Percentiles rank a stretch among this genome's conserved stretches.
Evolutionary conservation across 2,113 vertebrate genomes (phyloP).

Genomic region (Oenanthe melanoleuca): DNA sequence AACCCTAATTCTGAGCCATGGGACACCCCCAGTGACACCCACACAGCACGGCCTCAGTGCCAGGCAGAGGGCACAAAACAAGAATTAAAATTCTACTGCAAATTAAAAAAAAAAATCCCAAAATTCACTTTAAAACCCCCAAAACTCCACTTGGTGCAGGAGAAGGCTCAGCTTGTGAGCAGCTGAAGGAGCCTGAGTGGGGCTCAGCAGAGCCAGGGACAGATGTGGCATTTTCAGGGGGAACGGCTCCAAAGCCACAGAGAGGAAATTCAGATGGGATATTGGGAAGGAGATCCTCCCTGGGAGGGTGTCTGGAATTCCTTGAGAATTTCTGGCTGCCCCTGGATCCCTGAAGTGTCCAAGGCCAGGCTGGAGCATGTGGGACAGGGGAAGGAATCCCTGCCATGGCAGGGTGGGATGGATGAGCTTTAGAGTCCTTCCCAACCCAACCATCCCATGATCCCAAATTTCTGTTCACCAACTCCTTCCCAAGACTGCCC

Average conservation of each 20-base stretch:
- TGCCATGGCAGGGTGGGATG: neutral
- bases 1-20: too few species aligned
- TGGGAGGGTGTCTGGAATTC: neutral
- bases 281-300: neutral
- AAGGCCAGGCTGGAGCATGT: neutral
- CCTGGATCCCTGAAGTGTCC: neutral
- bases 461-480: neutral
- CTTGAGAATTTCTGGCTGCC: neutral
- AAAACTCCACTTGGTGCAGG: neutral
- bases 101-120: neutral
- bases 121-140: neutral
- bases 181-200: neutral
- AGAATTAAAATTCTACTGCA: rapidly evolving
- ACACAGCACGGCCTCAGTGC: rapidly evolving
- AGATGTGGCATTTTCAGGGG: neutral
- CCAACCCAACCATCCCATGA: neutral
- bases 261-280: too few species aligned
- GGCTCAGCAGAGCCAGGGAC: neutral
- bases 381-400: neutral
- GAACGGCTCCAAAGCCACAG: neutral
- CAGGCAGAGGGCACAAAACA: rapidly evolving
- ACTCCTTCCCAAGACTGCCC: neutral
- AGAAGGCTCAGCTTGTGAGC: neutral
- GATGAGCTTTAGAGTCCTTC: neutral
- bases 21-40: rapidly evolving